Evolutionary conservation across 2,888 invertebrate species (phyloP).

Genomic region (Brenthis daphne): DNA sequence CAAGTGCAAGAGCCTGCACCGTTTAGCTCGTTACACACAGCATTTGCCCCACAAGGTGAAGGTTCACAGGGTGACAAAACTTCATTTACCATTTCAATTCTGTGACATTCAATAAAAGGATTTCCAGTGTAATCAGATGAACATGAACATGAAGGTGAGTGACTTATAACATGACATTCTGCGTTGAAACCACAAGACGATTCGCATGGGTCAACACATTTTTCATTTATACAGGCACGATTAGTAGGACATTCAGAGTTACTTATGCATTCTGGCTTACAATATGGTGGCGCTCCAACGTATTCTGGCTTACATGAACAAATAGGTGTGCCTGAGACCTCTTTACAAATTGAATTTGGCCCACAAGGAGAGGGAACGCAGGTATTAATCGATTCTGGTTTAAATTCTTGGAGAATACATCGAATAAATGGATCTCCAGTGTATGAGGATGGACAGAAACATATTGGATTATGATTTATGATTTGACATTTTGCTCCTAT

Average conservation of each 20-base stretch:
- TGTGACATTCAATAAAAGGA: conserved; percentile 86
- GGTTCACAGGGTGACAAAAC: conserved; percentile 81
- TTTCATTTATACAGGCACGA: conserved; percentile 88
- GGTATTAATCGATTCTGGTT: conserved; percentile 82
- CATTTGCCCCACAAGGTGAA: conserved; percentile 86
- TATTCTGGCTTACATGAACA: conserved; percentile 88
- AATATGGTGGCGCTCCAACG: conserved; percentile 87
- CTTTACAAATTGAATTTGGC: conserved; percentile 88
- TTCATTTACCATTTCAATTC: conserved; percentile 63
- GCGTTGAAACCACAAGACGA: conserved; percentile 87
- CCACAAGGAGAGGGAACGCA: conserved; percentile 91
- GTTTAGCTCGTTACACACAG: conserved; percentile 83
- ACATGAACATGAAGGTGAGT: conserved; percentile 88
- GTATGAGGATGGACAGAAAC: conserved; percentile 85
- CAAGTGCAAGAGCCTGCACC: conserved; percentile 87
- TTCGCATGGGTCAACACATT: conserved; percentile 89
- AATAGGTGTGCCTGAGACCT: conserved; percentile 85
- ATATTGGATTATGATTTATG: conserved; percentile 91
- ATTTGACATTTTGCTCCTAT: conserved; percentile 88
- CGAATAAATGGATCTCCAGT: conserved; percentile 90
- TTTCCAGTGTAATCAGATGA: conserved; percentile 86
- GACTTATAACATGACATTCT: conserved; percentile 88
- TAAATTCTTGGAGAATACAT: conserved; percentile 80
- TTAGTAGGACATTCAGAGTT: conserved; percentile 88
- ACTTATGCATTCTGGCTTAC: conserved; percentile 90